Evolutionary conservation across 2,113 vertebrate genomes (phyloP), one percentile per base, ranked within the genome.

Genomic region (Beaufortia kweichowensis): DNA sequence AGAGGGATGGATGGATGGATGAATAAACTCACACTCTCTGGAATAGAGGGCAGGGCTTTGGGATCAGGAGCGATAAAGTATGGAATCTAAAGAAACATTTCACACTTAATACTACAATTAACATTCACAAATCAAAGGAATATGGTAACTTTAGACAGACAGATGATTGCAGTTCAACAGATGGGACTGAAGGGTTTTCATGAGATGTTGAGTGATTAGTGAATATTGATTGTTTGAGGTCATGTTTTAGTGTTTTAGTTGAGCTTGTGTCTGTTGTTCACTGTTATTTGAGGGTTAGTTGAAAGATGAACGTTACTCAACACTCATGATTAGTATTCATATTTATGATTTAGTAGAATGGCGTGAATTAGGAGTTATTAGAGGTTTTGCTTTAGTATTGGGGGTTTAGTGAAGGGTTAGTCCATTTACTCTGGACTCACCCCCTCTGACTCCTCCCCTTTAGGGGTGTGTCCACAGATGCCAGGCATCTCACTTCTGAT

Each of bases 61-160:
- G 90, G 89, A 65, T 95, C 94, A 0, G 95, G 95, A 50, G 91
- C 93, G 41, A 96, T 91, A 82, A 95, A 96, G 79, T 93, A 94
- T 2, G 94, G 93, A 59, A 94, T 86, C 95, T 97, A 79, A 28
- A 74, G 0, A 10, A 65, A 61, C 21, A 33, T 29, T 68, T 10
- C 14, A 33, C 6, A 35, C 29, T 53, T 69, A 53, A 14, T 12
- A 33, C 4, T 21, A 14, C 50, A 70, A 55, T 10, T 11, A 43
- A 67, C 3, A 48, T 12, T 39, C 35, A 39, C 35, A 39, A 4
- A 28, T 6, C 8, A 9, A 24, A 46, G 7, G 26, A 12, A 17
- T 1, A 17, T 41, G 19, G 35, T 39, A 23, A 39, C 46, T 41
- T 19, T 39, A 23, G 8, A 21, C 19, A 14, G 14, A 12, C 19